Base-by-base conservation (phyloP, 2,113 vertebrate species). In the Pongo pygmaeus region DNA sequence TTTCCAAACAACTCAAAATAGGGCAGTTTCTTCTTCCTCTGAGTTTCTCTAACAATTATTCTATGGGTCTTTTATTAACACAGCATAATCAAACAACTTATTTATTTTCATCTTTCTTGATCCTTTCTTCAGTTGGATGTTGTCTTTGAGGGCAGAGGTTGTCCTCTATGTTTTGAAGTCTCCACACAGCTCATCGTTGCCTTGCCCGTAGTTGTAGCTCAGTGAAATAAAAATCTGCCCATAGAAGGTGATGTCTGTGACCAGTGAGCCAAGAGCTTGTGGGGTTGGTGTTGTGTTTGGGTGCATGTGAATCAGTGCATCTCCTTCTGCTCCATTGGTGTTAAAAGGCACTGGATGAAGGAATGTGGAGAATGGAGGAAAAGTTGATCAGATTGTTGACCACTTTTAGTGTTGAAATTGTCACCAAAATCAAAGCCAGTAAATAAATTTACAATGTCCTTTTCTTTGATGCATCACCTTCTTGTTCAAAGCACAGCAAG, bases 381-480 rank as follows among this genome's bases (percentile, higher is more conserved):
- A 78, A 22, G 48, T 69, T 43, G 43, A 17, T 55, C 48, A 91
- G 67, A 22, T n/a, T 52, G 61, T 17, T 9, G 30, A 84, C 32
- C 16, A 23, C 27, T 23, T 70, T 94, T 43, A 90, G 61, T 84
- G 48, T 40, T 92, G 88, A 93, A 93, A 72, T 75, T 38, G 57
- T 89, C 57, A 81, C 57, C 27, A 27, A 1, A 32, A 78, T 8
- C 70, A 74, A 92, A 72, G 35, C 38, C 32, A 30, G 43, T 69
- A 93, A 86, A 27, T 46, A 25, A 64, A 77, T 46, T 64, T 50
- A 85, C 94, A 72, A 59, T n/a, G 2, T 32, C 27, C 50, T 87
- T 93, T 93, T n/a, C 40, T 84, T 83, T 16, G 40, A 40, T 74
- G 74, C 32, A 50, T 30, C 77, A 92, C 57, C 48, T 97, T 92